phyloP scores from a whole-genome alignment of 2,797 vertebrate species.

The Crenuchus spilurus region DNA sequence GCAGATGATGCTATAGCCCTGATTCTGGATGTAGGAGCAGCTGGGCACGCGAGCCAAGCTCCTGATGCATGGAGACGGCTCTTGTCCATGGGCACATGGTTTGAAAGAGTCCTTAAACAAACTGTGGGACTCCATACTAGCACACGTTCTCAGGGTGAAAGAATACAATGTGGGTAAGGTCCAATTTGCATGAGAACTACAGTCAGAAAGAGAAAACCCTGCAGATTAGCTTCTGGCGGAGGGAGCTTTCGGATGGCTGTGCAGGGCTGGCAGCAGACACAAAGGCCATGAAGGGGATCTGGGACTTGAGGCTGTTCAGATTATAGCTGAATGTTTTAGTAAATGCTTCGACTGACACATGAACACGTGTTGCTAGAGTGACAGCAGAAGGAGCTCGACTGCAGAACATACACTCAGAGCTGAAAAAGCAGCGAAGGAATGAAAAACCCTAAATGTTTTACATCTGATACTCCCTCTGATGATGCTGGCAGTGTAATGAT shows the following conservation, averaged over 20 bases:
- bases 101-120: neutral
- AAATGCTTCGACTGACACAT: neutral
- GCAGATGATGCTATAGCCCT: conserved; percentile 39
- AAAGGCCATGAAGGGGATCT: conserved; percentile 6
- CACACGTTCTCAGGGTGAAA: conserved; percentile 4
- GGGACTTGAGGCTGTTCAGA: conserved; percentile 12
- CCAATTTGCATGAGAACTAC: neutral
- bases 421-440: neutral
- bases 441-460: too few relatives aligned
- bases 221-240: neutral
- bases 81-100: conserved; percentile 27
- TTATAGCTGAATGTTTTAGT: neutral
- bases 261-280: conserved; percentile 11
- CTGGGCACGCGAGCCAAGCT: conserved; percentile 43
- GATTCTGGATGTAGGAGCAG: conserved; percentile 20
- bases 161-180: neutral
- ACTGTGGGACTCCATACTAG: neutral
- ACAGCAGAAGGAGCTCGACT: neutral
- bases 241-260: neutral
- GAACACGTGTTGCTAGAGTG: neutral
- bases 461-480: too few relatives aligned
- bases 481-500: too few relatives aligned
- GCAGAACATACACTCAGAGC: neutral
- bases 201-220: neutral
- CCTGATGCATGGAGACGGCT: conserved; percentile 56